Conservation (phyloP, 1,140 invertebrate species). For the Drosophila pandora region DNA sequence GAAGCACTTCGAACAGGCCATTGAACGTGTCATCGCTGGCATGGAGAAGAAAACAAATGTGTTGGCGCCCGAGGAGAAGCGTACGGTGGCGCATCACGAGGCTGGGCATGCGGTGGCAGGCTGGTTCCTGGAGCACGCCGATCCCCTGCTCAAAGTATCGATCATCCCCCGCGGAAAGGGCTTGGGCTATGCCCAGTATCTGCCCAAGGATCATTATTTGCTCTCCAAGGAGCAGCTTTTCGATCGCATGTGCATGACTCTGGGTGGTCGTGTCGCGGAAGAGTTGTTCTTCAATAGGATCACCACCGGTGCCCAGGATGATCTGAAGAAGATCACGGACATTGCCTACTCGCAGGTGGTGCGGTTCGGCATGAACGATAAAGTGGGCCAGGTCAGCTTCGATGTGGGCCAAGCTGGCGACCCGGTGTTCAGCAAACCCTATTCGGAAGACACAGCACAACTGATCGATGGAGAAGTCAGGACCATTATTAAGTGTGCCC, state of each 20-base stretch:
- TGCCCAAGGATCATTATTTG: conserved; percentile 99
- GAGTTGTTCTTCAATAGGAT: conserved; percentile 98
- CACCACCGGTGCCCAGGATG: conserved; percentile 99
- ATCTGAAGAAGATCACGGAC: conserved; percentile 96
- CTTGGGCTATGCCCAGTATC: conserved; percentile 97
- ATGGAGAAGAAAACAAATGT: conserved; percentile 99
- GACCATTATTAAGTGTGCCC: conserved; percentile 91
- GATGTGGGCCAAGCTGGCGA: conserved; percentile 96
- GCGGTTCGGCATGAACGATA: conserved; percentile 99
- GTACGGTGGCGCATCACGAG: conserved; percentile 99
- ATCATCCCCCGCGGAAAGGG: conserved; percentile 92
- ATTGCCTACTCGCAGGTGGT: conserved; percentile 92
- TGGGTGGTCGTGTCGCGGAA: conserved; percentile 98
- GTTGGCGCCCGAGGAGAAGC: conserved; percentile 98
- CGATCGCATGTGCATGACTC: conserved; percentile 96
- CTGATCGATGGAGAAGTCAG: conserved; percentile 98
- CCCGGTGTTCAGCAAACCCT: conserved; percentile 98
- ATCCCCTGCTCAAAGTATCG: conserved; percentile 97
- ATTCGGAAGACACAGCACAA: conserved; percentile 98
- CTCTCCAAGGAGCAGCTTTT: conserved; percentile 99
- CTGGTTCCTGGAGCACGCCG: conserved; percentile 98
- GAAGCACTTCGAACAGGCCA: conserved; percentile 99
- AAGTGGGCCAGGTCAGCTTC: conserved; percentile 98
- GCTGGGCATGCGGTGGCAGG: conserved; percentile 99
- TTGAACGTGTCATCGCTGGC: conserved; percentile 98